Evolutionary conservation across 2,888 invertebrate genomes (phyloP), one percentile per base, ranked within the genome.

Genomic region (Belgica antarctica): DNA sequence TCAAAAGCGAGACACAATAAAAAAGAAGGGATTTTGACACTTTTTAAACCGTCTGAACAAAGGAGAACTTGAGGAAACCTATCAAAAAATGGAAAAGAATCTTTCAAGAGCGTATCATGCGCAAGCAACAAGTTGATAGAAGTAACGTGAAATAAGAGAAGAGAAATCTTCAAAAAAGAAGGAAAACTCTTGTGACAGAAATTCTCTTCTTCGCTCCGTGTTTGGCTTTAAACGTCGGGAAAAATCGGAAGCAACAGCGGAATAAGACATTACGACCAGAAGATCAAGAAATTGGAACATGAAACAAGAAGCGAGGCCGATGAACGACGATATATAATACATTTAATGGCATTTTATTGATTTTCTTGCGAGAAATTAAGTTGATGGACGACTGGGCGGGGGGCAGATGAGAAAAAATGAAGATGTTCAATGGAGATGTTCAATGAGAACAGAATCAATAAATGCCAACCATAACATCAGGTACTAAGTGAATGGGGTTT

Each of bases 341-440:
- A 68, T 34, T 68, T 68, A 68, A 68, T 68, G 68, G 47, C 52
- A 68, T 24, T 57, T 68, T 68, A 68, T 68, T 68, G 68, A 68
- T 68, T 68, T 68, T 57, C n/a, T 22, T 31, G 22, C 17, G 17
- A 59, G 27, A 19, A 59, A 59, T 59, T 59, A 27, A 25, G n/a
- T 59, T 24, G 59, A 59, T 59, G 46, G 46, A 46, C 12, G 34
- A 12, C 34, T 8, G n/a, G n/a, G n/a, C n/a, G n/a, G n/a, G n/a
- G n/a, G n/a, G n/a, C n/a, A n/a, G n/a, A n/a, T n/a, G n/a, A n/a
- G n/a, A n/a, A n/a, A n/a, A n/a, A n/a, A n/a, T n/a, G n/a, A n/a
- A n/a, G n/a, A n/a, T n/a, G n/a, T n/a, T n/a, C n/a, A n/a, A n/a
- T n/a, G n/a, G n/a, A 31, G 34, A 31, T 12, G 12, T 31, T 31